A percentile compares a stretch with the other conserved stretches of the same genome.
phyloP scores from a whole-genome alignment of 2,888 invertebrate species.

The Drosophila nr. fundita region DNA sequence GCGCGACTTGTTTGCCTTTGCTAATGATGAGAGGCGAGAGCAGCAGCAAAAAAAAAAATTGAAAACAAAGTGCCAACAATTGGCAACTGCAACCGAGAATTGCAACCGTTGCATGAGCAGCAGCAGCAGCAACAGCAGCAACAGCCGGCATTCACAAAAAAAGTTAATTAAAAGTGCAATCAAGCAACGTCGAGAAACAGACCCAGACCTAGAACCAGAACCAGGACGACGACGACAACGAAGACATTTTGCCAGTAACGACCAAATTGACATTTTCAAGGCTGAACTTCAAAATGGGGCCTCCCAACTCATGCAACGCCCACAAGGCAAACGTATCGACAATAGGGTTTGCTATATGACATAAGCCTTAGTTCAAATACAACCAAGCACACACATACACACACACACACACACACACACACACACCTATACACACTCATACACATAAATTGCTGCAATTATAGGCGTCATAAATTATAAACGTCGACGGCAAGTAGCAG shows the following conservation, averaged over 20 bases:
- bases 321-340: conserved; percentile 33
- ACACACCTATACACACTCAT: conserved; percentile 21
- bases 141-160: conserved; percentile 58
- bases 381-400: neutral
- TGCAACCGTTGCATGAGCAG: conserved; percentile 32
- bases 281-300: conserved; percentile 53
- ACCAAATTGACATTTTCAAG: conserved; percentile 49
- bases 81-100: conserved; percentile 47
- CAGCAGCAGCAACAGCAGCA: conserved; percentile 24
- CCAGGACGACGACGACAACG: conserved; percentile 20
- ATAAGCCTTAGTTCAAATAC: conserved; percentile 63
- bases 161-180: conserved; percentile 82
- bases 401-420: conserved; percentile 24
- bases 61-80: conserved; percentile 60
- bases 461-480: conserved; percentile 78
- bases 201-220: conserved; percentile 11
- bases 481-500: conserved; percentile 30
- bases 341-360: conserved; percentile 41
- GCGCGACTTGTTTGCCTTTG: conserved; percentile 71
- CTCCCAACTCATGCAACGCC: conserved; percentile 1
- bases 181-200: conserved; percentile 59
- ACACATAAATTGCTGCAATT: conserved; percentile 75
- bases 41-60: conserved; percentile 23
- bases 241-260: conserved; percentile 63
- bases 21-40: conserved; percentile 58